phyloP scores from a whole-genome alignment of 2,888 invertebrate genomes.

The Saturnia pavonia region DNA sequence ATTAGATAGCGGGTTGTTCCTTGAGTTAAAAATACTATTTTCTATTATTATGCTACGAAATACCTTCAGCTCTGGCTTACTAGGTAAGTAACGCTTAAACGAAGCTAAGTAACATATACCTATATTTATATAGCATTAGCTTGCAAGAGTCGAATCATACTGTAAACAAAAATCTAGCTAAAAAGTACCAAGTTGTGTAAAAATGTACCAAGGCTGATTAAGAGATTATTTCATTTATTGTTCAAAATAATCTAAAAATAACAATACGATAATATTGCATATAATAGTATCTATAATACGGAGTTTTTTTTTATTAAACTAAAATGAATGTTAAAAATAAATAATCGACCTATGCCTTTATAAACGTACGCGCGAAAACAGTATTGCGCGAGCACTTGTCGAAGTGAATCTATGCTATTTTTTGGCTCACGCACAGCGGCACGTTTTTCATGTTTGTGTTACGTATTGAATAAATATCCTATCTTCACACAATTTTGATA shows the following conservation, averaged over 20 bases:
- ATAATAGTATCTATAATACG: background rate
- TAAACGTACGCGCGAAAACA: background rate
- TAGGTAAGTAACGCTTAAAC: background rate
- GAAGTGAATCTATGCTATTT: background rate
- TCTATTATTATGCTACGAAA: background rate
- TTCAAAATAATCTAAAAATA: background rate
- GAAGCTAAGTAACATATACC: background rate
- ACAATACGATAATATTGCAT: background rate
- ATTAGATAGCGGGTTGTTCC: background rate
- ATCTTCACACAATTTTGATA: no score
- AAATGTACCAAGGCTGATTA: background rate
- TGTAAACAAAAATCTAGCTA: background rate
- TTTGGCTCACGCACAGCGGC: background rate
- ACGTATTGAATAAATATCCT: no score
- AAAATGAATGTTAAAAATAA: no score
- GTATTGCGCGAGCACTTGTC: background rate
- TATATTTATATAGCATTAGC: background rate
- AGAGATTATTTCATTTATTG: background rate
- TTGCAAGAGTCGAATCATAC: no score
- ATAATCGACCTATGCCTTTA: background rate
- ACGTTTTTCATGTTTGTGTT: no score
- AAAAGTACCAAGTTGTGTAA: background rate
- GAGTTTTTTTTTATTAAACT: background rate
- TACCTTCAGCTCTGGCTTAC: background rate
- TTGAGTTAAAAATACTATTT: background rate